Conservation (phyloP, 2,888 invertebrate genomes). For the Drepana falcataria region DNA sequence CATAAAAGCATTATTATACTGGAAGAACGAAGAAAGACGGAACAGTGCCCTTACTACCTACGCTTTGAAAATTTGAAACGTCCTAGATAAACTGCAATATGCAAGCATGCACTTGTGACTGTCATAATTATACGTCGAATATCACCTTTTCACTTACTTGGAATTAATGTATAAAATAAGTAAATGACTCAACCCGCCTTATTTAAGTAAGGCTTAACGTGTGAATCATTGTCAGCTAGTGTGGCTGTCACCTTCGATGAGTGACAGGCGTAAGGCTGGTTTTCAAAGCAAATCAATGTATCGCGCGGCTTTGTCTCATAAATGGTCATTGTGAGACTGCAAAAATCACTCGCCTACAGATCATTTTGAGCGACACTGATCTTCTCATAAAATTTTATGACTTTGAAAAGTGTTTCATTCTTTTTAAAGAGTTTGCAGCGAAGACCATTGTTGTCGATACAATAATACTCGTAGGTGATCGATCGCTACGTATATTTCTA, state of each 20-base stretch:
- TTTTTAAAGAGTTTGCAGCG: conserved; percentile 9
- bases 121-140: not conserved
- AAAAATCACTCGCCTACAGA: conserved; percentile 23
- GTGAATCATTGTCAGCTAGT: not conserved
- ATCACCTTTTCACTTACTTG: not conserved
- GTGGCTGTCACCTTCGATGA: conserved; percentile 35
- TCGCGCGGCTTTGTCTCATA: conserved; percentile 28
- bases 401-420: not conserved
- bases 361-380: conserved; percentile 29
- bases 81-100: too few relatives aligned
- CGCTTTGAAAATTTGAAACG: too few relatives aligned
- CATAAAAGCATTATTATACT: too few relatives aligned
- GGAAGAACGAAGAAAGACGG: too few relatives aligned
- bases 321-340: conserved; percentile 34
- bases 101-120: too few relatives aligned
- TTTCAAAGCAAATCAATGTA: conserved; percentile 34
- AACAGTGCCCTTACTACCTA: too few relatives aligned
- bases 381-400: conserved; percentile 1
- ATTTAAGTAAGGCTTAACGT: not conserved
- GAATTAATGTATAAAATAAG: not conserved
- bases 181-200: not conserved
- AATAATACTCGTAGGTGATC: not conserved
- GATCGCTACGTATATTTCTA: not conserved
- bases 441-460: conserved; percentile 13
- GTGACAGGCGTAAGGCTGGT: conserved; percentile 51